These are phyloP conservation scores for Pycnonotus jocosus DNA, from an alignment of 2,113 vertebrate genomes.

Conservation along the genomic window DNA sequence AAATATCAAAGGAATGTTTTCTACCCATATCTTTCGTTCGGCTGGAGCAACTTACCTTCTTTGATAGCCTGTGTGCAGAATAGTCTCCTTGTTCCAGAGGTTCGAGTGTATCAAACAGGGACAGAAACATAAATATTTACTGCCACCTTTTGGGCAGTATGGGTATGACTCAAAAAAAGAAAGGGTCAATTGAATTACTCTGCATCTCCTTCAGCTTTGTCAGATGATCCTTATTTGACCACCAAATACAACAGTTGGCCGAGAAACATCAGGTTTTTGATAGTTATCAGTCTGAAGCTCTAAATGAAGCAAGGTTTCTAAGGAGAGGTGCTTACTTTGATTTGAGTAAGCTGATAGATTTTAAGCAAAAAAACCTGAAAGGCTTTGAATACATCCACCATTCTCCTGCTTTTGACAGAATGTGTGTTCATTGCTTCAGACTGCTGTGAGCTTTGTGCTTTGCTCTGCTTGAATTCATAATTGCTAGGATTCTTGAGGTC, in stretches of 20 bases:
- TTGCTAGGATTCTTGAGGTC: not conserved
- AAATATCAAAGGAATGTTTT: not conserved
- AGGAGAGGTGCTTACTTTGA: not conserved
- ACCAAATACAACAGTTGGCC: not conserved
- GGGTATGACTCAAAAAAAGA: not conserved
- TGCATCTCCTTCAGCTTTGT: not conserved
- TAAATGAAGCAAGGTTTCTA: not conserved
- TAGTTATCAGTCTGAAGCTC: not conserved
- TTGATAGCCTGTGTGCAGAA: not conserved
- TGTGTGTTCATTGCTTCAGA: not conserved
- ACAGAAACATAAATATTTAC: conserved; percentile 35
- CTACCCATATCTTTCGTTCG: not conserved
- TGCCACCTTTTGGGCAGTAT: conserved; percentile 66
- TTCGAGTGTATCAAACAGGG: not conserved
- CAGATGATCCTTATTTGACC: not conserved
- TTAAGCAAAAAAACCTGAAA: not conserved
- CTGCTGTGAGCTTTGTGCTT: not conserved
- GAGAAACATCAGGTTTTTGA: not conserved
- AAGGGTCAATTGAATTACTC: fast-evolving
- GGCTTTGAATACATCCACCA: not conserved
- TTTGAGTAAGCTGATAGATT: not conserved
- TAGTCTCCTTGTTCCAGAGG: not conserved
- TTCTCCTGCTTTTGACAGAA: not conserved
- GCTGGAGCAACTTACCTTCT: not conserved
- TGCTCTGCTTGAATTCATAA: not conserved